phyloP scores from a whole-genome alignment of 2,888 invertebrate species.

The Ichneumoninae sp. region DNA sequence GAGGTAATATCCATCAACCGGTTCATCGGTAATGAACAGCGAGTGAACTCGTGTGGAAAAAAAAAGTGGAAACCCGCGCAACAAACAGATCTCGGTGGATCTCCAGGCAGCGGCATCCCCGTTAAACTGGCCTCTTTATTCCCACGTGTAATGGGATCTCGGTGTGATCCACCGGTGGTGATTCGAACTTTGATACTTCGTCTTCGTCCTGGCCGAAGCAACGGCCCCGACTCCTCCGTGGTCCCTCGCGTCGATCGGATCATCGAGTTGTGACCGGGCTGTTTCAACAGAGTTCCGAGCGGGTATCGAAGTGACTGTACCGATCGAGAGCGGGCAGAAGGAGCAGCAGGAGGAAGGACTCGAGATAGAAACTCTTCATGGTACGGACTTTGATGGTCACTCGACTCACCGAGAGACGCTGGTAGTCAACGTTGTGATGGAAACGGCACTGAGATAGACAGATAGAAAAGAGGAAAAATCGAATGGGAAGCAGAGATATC shows the following conservation, averaged over 20 bases:
- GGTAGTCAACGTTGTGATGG: constrained; percentile 50
- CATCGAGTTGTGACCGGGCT: constrained; percentile 62
- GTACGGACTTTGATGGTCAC: constrained; percentile 61
- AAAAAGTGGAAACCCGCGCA: constrained; percentile 8
- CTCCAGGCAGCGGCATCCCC: constrained; percentile 41
- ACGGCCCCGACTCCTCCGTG: constrained; percentile 24
- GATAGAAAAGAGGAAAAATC: constrained; percentile 50
- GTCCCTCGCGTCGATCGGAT: constrained; percentile 57
- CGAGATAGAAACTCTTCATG: constrained; percentile 33
- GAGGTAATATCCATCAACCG: constrained; percentile 37
- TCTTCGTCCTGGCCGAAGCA: constrained; percentile 55
- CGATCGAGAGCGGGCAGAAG: constrained; percentile 36
- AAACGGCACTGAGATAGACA: constrained; percentile 58
- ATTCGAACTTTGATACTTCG: constrained; percentile 67
- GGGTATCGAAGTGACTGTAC: constrained; percentile 42
- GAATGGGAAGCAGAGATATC: constrained; percentile 42
- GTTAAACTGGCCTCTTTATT: constrained; percentile 50
- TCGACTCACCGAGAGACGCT: constrained; percentile 39
- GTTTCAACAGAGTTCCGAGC: constrained; percentile 57
- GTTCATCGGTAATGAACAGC: constrained; percentile 35
- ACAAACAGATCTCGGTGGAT: constrained; percentile 40
- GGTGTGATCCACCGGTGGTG: constrained; percentile 54
- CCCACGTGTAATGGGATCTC: constrained; percentile 62
- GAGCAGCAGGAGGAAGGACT: constrained; percentile 31
- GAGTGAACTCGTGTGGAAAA: constrained; percentile 39